phyloP scores from a whole-genome alignment of 2,888 invertebrate species.

The Resseliella maxima region DNA sequence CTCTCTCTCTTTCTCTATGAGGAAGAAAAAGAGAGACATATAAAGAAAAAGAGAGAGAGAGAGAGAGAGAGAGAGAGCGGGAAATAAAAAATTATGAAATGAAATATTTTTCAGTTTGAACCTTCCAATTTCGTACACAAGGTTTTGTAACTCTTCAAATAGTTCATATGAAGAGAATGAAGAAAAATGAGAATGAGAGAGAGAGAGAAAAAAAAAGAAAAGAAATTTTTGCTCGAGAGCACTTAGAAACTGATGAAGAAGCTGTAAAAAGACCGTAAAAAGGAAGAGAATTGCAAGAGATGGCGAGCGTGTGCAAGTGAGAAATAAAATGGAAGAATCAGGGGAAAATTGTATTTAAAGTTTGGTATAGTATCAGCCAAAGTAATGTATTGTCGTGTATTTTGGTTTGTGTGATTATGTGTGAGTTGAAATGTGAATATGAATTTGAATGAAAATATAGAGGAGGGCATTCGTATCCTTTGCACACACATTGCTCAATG shows the following conservation, averaged over 20 bases:
- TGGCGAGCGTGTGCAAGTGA: background rate
- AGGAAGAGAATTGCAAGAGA: conserved; percentile 20
- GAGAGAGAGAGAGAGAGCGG: too few species aligned
- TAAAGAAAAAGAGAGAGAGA: too few species aligned
- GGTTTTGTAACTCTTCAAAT: background rate
- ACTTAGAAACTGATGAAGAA: conserved; percentile 48
- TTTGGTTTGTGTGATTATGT: background rate
- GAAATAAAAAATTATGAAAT: too few species aligned
- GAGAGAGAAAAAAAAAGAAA: background rate
- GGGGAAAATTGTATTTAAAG: conserved; percentile 9
- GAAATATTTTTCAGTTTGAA: too few species aligned
- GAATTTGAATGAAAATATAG: background rate
- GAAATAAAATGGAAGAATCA: background rate
- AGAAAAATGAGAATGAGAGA: background rate
- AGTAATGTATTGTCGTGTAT: background rate
- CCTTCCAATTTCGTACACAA: too few species aligned
- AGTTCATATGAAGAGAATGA: background rate
- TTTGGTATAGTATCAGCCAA: background rate
- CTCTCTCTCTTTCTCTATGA: too few species aligned
- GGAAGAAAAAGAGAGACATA: too few species aligned
- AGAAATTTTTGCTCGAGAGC: background rate
- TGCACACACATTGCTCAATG: background rate
- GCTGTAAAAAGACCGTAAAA: conserved; percentile 16
- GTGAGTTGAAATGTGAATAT: background rate
- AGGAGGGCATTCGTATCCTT: conserved; percentile 9